Evolutionary conservation across 1,140 invertebrate species (phyloP), one percentile per base, ranked within the genome.

Genomic region (Listronotus bonariensis): DNA sequence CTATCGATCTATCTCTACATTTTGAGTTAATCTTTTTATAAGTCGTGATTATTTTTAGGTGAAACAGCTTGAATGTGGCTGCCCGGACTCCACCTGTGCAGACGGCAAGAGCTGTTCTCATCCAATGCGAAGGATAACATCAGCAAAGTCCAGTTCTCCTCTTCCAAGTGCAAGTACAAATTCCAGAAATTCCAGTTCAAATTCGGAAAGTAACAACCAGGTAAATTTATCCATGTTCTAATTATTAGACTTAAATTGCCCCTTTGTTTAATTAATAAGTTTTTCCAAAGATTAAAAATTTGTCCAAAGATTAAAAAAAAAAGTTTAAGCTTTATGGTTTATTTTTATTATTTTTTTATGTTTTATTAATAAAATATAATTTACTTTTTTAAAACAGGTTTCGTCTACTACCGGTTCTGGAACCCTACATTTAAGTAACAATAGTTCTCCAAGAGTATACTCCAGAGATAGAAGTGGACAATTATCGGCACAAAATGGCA

Each of bases 11-110:
- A 26, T 26, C 20, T 26, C 5, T 5, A 3, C 20, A 26, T 5
- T 3, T 26, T 1, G 5, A 3, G 20, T 26, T 26, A 26, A 26
- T n/a, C 20, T 3, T 26, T 3, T 26, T 26, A 26, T 26, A 26
- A 26, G 1, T 26, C 5, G 20, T 26, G 20, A 26, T 26, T 38
- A 12, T n/a, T 53, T 54, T 15, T 31, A 66, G 64, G 64, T 86
- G 15, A 87, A 88, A 74, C 87, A 89, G 68, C 76, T 90, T n/a
- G 88, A 90, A 76, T 90, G 88, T 66, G 86, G 88, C 31, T 90
- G 88, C 75, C 87, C 88, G 9, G 88, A 90, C 76, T 87, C 86
- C 0, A 88, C 86, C 6, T 89, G 88, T 76, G 85, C 86, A 17
- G 88, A 89, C 72, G 87, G 87, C 1, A 87, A 89, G 75, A 86